Evolutionary conservation across 2,888 invertebrate genomes (phyloP), one percentile per base, ranked within the genome.

Genomic region (Ashinkailepas kermadecensis): DNA sequence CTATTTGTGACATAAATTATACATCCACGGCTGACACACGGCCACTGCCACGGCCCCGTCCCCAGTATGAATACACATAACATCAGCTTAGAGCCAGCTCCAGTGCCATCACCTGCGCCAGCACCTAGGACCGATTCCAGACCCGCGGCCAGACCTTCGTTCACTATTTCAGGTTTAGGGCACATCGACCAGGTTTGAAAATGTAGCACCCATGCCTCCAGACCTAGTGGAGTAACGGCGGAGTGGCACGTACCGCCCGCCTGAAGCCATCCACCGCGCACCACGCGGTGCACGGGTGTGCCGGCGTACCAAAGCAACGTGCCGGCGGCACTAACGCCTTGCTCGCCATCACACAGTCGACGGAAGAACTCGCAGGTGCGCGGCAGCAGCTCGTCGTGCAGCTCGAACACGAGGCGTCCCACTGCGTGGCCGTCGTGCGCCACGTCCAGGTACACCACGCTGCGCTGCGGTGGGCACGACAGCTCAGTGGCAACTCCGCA

Each of bases 211-310:
- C 39, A 39, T 4, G 39, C 39, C 39, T 39, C 2, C 39, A 39
- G 39, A 39, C 39, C 39, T 39, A 4, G 39, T 39, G 39, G 39
- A 39, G 39, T 39, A 39, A 39, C 4, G 39, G 39, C 4, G 39
- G 39, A 39, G 39, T 39, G 70, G 9, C 81, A 82, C 83, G 84
- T 85, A 89, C 89, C 88, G 59, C 93, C 93, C 82, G 91, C 91
- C 86, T 93, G 93, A 64, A 93, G 90, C 93, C 93, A 93, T 81
- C 92, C 90, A 83, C 90, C 90, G 85, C 90, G 90, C 21, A 92
- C 92, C 80, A 93, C 90, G 82, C 93, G 86, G 85, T 92, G 92
- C 25, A 93, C 88, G 6, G 90, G 89, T 0, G 91, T 89, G 80
- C 90, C 90, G 62, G 88, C 86, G 86, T 89, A 89, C 84, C 85